Evolutionary conservation across 1,140 invertebrate species (phyloP).

Genomic region (Bombus superbus): DNA sequence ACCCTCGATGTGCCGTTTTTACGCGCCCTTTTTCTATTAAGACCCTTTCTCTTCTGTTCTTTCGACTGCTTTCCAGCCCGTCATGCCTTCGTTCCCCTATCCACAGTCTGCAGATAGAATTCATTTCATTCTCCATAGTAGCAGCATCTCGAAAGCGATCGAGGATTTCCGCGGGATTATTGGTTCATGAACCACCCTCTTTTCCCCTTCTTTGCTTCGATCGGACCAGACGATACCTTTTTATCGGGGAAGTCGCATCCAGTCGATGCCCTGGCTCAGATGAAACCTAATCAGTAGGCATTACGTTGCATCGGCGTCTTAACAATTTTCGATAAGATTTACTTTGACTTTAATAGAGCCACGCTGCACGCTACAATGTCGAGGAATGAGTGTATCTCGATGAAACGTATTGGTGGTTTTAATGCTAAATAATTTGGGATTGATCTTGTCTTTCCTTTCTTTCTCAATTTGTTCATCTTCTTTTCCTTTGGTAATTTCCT

Average conservation of each 20-base stretch:
- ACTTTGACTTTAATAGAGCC: slow-evolving; percentile 2
- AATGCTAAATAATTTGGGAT: neutral
- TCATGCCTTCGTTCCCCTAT: slow-evolving; percentile 1
- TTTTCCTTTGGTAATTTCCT: neutral
- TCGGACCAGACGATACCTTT: slow-evolving; percentile 19
- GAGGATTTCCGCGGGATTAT: slow-evolving; percentile 66
- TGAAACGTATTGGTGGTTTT: neutral
- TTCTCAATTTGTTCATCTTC: neutral
- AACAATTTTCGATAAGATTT: slow-evolving; percentile 55
- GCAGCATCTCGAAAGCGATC: slow-evolving; percentile 43
- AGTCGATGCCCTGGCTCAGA: slow-evolving; percentile 8
- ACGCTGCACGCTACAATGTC: neutral
- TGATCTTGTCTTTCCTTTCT: neutral
- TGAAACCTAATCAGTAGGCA: slow-evolving; percentile 48
- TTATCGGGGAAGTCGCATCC: slow-evolving; percentile 40
- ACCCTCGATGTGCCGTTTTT: neutral
- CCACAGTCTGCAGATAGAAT: neutral
- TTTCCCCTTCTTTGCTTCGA: neutral
- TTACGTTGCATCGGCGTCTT: slow-evolving; percentile 42
- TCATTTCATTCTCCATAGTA: slow-evolving; percentile 45
- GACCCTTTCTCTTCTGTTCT: neutral
- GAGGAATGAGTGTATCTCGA: neutral
- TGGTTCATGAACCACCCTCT: slow-evolving; percentile 57
- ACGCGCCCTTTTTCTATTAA: slow-evolving; percentile 52
- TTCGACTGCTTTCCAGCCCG: neutral